Percentiles rank a stretch among this genome's conserved stretches.
Conservation (phyloP, 2,888 invertebrate genomes). For the Oxytorus armatus region DNA sequence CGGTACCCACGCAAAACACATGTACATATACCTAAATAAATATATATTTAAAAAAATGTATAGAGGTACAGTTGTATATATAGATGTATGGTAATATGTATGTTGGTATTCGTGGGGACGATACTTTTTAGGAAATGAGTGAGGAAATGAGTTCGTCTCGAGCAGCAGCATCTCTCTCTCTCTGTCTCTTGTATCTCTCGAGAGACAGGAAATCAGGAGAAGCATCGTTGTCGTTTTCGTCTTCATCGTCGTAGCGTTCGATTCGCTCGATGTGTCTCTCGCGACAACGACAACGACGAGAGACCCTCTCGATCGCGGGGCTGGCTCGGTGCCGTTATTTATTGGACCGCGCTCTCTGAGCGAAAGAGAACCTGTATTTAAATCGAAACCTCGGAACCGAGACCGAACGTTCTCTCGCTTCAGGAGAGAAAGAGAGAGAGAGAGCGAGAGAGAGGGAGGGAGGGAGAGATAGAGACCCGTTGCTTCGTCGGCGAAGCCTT, state of each 20-base stretch:
- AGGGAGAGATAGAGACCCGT: conserved; percentile 33
- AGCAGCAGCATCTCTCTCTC: neutral
- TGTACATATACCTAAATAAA: conserved; percentile 1
- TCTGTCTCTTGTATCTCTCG: conserved; percentile 11
- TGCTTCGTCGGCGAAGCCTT: conserved; percentile 9
- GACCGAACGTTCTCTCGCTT: neutral
- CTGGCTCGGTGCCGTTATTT: conserved; percentile 64
- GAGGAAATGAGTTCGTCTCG: conserved; percentile 53
- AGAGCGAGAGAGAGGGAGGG: neutral
- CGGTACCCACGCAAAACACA: conserved; percentile 51
- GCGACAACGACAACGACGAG: conserved; percentile 27
- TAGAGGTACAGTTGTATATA: neutral
- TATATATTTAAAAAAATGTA: neutral
- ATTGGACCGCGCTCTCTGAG: conserved; percentile 46
- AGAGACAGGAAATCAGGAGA: conserved; percentile 17
- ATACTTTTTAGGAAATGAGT: conserved; percentile 64
- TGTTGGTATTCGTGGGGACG: conserved; percentile 31
- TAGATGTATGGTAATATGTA: neutral
- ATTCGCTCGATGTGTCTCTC: conserved; percentile 52
- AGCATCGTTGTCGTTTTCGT: neutral
- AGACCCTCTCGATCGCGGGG: conserved; percentile 23
- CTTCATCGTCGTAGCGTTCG: conserved; percentile 9
- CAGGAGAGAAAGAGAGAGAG: neutral
- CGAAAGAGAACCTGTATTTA: conserved; percentile 57
- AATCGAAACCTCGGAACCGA: conserved; percentile 55